Percentiles rank a stretch among this genome's conserved stretches.
phyloP scores from a whole-genome alignment of 1,140 invertebrate species.

The Aradophagus sp. region DNA sequence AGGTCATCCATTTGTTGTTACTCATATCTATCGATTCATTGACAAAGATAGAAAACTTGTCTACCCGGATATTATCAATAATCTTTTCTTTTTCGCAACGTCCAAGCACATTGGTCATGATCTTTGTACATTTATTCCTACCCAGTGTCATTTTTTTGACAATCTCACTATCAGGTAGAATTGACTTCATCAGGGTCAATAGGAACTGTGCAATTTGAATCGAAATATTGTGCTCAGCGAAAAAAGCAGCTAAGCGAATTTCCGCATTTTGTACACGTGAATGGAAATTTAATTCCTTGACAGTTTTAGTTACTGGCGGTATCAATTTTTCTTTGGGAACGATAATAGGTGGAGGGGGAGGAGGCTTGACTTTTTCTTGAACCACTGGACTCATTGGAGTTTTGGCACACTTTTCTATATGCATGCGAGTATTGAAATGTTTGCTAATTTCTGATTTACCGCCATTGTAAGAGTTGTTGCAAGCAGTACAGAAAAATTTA shows the following conservation, averaged over 20 bases:
- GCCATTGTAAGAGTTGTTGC: conserved; percentile 33
- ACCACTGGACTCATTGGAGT: no score
- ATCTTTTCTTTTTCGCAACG: conserved; percentile 40
- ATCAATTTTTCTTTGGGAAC: no score
- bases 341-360: no score
- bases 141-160: conserved; percentile 39
- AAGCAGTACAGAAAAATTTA: conserved; percentile 37
- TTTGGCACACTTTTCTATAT: conserved; percentile 28
- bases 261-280: conserved; percentile 35
- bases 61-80: conserved; percentile 34
- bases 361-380: no score
- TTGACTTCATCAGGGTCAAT: conserved; percentile 15
- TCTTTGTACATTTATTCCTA: conserved; percentile 40
- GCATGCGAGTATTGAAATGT: conserved; percentile 33
- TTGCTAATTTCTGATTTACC: conserved; percentile 45
- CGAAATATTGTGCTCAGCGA: conserved; percentile 40
- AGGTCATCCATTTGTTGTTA: conserved; percentile 41
- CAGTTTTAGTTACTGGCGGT: not conserved
- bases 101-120: conserved; percentile 35
- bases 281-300: conserved; percentile 28
- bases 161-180: conserved; percentile 40
- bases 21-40: conserved; percentile 28
- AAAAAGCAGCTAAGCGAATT: conserved; percentile 38
- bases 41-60: conserved; percentile 42
- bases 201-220: conserved; percentile 36